Conservation (phyloP, 2,113 vertebrate genomes). For the Tympanuchus pallidicinctus region DNA sequence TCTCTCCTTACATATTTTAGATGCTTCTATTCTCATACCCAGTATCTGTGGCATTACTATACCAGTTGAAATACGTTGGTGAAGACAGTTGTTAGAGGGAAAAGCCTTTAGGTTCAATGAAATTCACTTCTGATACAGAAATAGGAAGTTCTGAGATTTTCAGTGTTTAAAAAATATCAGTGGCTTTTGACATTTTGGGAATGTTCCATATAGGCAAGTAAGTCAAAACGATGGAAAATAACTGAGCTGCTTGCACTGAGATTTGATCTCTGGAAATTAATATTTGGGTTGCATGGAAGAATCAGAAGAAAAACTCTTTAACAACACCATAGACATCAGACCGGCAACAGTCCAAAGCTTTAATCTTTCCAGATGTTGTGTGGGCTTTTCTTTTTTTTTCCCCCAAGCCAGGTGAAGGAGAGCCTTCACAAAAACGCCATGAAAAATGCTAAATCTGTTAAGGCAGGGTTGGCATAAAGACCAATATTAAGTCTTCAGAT, state of each 20-base stretch:
- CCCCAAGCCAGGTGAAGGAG: slow-evolving; percentile 34
- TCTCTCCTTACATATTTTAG: not conserved
- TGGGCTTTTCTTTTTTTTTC: no score
- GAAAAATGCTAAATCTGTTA: not conserved
- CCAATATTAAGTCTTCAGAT: not conserved
- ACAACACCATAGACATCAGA: slow-evolving; percentile 24
- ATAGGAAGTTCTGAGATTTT: not conserved
- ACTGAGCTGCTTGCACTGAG: not conserved
- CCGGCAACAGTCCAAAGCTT: slow-evolving; percentile 39
- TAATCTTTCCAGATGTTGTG: slow-evolving; percentile 58
- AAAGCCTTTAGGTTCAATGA: not conserved
- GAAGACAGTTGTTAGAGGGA: not conserved
- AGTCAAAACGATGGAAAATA: slow-evolving; percentile 55
- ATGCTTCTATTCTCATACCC: slow-evolving; percentile 4
- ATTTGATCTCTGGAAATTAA: slow-evolving; percentile 48
- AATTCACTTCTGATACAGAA: not conserved
- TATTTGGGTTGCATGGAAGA: slow-evolving; percentile 38
- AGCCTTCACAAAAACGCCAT: not conserved
- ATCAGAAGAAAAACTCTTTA: slow-evolving; percentile 31
- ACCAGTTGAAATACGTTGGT: not conserved
- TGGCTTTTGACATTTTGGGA: slow-evolving; percentile 45
- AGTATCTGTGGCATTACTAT: not conserved
- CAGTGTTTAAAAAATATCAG: slow-evolving; percentile 11
- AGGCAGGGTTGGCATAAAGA: not conserved
- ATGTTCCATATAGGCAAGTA: slow-evolving; percentile 26